Evolutionary conservation across 1,140 invertebrate species (phyloP), one percentile per base, ranked within the genome.

Genomic region (Saccostrea cuccullata): DNA sequence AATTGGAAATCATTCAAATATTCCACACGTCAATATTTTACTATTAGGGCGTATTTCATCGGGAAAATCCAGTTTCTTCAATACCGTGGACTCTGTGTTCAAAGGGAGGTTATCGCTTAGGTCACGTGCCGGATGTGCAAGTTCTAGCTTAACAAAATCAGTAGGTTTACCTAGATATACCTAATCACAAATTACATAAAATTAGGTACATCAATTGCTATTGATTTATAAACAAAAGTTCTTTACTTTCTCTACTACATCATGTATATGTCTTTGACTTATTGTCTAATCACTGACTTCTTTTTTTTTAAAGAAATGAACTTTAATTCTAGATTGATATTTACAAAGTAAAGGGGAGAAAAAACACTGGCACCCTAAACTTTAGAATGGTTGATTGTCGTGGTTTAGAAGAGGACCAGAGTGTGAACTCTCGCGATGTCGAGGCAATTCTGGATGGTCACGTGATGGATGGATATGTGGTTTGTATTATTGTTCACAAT

Each of bases 1-100:
- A 4, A 15, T 60, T 60, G 20, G 58, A 20, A 20, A 20, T 60
- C 13, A 20, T 60, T 20, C 58, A 60, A 60, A 60, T 4, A 86
- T 67, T 73, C 30, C 58, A 73, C 70, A 13, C 67, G 82, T 84
- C 47, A 84, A 89, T 36, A 87, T 91, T 20, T 67, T 91, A 30
- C 58, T 91, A 47, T n/a, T 89, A 1, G 91, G 91, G 12, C 85
- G 88, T 20, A 87, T 91, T 15, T 88, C 88, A 8, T 67, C 91
- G 2, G 91, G 90, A 47, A 91, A 91, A 73, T 90, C 90, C 15
- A 91, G 90, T 77, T 90, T 86, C 73, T 88, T 90, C 70, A 91
- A 91, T 82, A 91, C 89, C 9, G 82, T 91, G 8, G 87, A 89
- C 64, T 91, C 90, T 17, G 56, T 91, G 13, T 89, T 90, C 58